Percentiles rank a stretch among this genome's conserved stretches.
These are phyloP conservation scores for Drosophila paulistorum DNA, from an alignment of 1,140 invertebrate genomes.

Conservation along the genomic window DNA sequence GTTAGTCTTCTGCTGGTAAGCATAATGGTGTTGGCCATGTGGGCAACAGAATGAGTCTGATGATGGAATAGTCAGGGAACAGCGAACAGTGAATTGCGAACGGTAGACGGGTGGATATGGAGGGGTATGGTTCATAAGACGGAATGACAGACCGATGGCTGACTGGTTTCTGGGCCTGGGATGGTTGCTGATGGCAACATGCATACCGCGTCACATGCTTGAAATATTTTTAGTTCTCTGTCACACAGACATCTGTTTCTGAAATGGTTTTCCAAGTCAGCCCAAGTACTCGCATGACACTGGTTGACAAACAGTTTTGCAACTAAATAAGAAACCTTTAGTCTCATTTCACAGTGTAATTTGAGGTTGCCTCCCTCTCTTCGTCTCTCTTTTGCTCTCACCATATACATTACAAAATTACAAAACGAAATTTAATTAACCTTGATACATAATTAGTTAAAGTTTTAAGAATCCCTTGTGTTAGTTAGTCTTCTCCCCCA, in stretches of 20 bases:
- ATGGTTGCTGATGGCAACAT: conserved; percentile 17
- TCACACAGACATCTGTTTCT: conserved; percentile 57
- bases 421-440: neutral
- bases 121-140: too few relatives aligned
- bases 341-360: neutral
- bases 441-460: neutral
- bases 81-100: neutral
- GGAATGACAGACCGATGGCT: neutral
- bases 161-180: neutral
- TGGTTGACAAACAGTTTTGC: conserved; percentile 9
- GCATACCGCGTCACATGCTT: conserved; percentile 62
- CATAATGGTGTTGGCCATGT: conserved; percentile 2
- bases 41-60: conserved; percentile 1
- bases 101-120: neutral
- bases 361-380: neutral
- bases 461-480: neutral
- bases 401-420: neutral
- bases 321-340: conserved; percentile 7
- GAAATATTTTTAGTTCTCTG: conserved; percentile 63
- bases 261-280: conserved; percentile 29
- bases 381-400: neutral
- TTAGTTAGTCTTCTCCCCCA: neutral
- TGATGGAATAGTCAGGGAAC: conserved; percentile 8
- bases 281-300: conserved; percentile 9
- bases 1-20: neutral